These are phyloP conservation scores for Chamaetylas fuelleborni DNA, from an alignment of 2,113 vertebrate genomes.

Conservation along the genomic window DNA sequence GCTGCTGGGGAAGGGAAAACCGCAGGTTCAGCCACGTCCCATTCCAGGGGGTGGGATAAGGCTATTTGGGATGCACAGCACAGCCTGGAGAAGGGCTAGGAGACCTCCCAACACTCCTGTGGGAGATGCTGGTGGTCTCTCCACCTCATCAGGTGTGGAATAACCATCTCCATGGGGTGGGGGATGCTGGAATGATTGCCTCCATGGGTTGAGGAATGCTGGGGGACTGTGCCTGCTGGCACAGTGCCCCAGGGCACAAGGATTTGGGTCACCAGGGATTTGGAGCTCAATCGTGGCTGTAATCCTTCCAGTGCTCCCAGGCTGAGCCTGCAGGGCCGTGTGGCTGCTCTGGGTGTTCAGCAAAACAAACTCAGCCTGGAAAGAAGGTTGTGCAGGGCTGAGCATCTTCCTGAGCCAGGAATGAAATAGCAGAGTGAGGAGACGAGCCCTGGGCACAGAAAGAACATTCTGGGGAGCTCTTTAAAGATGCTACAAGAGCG, in stretches of 20 bases:
- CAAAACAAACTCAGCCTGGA: not conserved
- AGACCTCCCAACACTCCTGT: rapidly evolving
- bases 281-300: not conserved
- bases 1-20: not conserved
- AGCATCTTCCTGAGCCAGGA: not conserved
- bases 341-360: not conserved
- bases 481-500: not conserved
- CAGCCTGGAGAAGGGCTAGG: not conserved
- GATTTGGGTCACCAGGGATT: slow-evolving; percentile 50
- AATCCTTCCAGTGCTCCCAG: not conserved
- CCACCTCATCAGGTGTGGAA: not conserved
- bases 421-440: not conserved
- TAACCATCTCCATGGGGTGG: not conserved
- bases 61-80: rapidly evolving
- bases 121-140: not conserved
- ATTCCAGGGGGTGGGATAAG: rapidly evolving
- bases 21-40: not conserved
- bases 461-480: not conserved
- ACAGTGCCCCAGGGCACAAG: not conserved
- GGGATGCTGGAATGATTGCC: not conserved
- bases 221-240: not conserved
- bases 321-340: not conserved
- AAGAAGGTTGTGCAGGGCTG: not conserved
- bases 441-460: not conserved
- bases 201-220: not conserved